Conservation (phyloP, 2,113 vertebrate genomes). For the Dromiciops gliroides region DNA sequence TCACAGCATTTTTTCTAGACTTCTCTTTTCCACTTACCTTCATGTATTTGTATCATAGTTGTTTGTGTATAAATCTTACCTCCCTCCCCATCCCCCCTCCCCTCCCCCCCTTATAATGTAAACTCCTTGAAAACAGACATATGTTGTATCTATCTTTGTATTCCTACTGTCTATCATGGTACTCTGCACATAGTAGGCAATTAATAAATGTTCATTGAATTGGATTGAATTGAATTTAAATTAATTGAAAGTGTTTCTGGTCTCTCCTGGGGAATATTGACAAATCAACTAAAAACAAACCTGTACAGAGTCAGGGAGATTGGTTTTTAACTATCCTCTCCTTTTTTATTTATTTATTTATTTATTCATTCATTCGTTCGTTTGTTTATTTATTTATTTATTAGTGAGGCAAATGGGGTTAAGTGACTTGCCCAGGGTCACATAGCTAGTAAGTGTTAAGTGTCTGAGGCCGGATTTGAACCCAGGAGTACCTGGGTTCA, state of each 20-base stretch:
- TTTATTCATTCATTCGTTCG: no score
- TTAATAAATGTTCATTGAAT: constrained; percentile 20
- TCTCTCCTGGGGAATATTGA: neutral
- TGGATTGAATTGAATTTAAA: neutral
- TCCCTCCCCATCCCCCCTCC: no score
- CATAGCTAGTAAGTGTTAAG: no score
- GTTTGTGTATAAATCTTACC: neutral
- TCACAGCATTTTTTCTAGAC: neutral
- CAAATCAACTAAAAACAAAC: neutral
- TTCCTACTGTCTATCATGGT: neutral
- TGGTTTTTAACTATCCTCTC: neutral
- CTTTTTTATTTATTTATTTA: no score
- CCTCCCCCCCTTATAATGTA: neutral
- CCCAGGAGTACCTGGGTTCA: no score
- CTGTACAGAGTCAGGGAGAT: neutral
- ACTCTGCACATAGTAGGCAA: neutral
- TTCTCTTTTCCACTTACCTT: neutral
- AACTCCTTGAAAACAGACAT: neutral
- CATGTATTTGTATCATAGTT: neutral
- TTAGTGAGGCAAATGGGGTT: no score
- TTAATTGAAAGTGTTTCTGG: neutral
- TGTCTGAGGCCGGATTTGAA: no score
- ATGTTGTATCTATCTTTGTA: constrained; percentile 9
- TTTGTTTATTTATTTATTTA: no score
- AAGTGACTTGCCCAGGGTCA: no score